phyloP scores from a whole-genome alignment of 1,140 invertebrate genomes.

The Drosophila pruinosa region DNA sequence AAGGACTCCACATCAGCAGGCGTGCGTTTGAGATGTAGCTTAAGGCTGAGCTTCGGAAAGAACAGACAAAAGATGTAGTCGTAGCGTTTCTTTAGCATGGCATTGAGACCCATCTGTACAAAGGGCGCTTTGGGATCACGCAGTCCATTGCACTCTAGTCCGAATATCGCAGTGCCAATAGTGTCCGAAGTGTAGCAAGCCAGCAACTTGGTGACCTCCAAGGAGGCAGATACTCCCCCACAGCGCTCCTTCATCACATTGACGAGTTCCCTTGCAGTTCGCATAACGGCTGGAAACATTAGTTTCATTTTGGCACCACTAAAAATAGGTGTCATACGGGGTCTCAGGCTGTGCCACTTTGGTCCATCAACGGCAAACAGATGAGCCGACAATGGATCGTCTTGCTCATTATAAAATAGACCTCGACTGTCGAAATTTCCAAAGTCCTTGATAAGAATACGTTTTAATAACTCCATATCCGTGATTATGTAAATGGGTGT shows the following conservation, averaged over 20 bases:
- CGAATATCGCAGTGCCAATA: constrained; percentile 82
- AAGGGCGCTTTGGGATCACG: constrained; percentile 82
- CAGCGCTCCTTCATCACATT: constrained; percentile 57
- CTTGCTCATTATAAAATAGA: constrained; percentile 78
- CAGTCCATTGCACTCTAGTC: constrained; percentile 83
- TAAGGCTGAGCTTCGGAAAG: constrained; percentile 42
- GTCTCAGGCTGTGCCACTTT: constrained; percentile 84
- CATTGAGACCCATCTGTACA: constrained; percentile 62
- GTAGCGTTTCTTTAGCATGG: constrained; percentile 33
- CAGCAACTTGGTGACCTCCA: constrained; percentile 81
- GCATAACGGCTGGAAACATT: constrained; percentile 81
- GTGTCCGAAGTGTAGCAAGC: constrained; percentile 82
- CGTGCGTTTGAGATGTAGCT: constrained; percentile 34
- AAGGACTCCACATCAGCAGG: constrained; percentile 65
- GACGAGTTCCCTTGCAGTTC: constrained; percentile 60
- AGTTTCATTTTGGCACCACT: constrained; percentile 84
- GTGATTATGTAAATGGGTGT: constrained; percentile 21
- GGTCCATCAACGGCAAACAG: constrained; percentile 82
- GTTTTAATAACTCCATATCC: constrained; percentile 86
- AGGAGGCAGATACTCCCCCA: neutral
- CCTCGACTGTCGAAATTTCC: constrained; percentile 83
- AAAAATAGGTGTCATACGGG: constrained; percentile 84
- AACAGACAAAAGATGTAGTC: constrained; percentile 36
- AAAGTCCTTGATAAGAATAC: constrained; percentile 85
- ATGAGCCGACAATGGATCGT: constrained; percentile 83